phyloP scores from a whole-genome alignment of 2,888 invertebrate genomes.

The Papilio elwesi region DNA sequence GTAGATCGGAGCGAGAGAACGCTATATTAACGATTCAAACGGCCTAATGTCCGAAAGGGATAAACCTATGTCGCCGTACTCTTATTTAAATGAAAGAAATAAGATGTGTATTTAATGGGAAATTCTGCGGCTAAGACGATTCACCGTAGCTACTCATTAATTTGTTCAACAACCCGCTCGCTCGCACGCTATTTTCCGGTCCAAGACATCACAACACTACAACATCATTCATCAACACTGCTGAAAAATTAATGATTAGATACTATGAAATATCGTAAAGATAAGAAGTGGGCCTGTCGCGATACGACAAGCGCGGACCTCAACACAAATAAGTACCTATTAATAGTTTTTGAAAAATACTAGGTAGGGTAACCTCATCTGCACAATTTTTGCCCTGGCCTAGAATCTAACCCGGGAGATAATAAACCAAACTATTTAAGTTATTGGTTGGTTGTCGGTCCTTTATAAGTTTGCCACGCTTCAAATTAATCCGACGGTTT shows the following conservation, averaged over 20 bases:
- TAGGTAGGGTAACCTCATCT: no score
- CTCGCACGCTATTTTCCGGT: conserved; percentile 27
- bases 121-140: conserved; percentile 28
- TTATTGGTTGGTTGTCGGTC: no score
- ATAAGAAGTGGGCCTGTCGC: background rate
- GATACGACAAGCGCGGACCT: no score
- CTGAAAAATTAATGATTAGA: conserved; percentile 22
- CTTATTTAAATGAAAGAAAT: conserved; percentile 44
- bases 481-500: no score
- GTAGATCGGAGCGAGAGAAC: conserved; percentile 66
- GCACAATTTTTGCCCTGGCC: no score
- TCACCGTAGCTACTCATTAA: conserved; percentile 21
- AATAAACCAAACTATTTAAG: no score
- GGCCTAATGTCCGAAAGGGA: conserved; percentile 54
- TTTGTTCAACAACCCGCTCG: conserved; percentile 25
- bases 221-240: conserved; percentile 8
- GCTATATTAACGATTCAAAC: conserved; percentile 43
- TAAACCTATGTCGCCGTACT: conserved; percentile 42
- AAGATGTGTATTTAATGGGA: conserved; percentile 44
- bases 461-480: no score
- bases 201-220: background rate
- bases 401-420: no score
- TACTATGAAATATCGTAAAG: background rate
- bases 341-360: no score
- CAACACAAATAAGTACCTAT: no score